These are phyloP conservation scores for Sarcophaga bullata DNA, from an alignment of 1,140 invertebrate genomes.

Conservation along the genomic window DNA sequence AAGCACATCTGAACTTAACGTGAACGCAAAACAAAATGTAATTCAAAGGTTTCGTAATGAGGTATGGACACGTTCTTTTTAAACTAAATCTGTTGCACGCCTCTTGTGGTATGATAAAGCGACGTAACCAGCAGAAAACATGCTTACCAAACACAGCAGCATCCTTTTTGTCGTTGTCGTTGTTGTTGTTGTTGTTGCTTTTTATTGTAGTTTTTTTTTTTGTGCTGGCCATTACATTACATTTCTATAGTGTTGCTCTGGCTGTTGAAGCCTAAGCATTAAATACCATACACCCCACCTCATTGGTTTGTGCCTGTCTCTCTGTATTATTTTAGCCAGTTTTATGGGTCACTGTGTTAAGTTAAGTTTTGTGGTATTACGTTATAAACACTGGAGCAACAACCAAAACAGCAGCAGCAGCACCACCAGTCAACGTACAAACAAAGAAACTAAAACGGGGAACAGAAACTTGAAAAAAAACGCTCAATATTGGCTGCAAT, in stretches of 20 bases:
- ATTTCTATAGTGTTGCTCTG: no score
- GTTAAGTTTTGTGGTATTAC: constrained; percentile 23
- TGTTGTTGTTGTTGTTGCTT: constrained; percentile 9
- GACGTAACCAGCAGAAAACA: no score
- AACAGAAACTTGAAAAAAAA: not conserved
- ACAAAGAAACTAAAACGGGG: no score
- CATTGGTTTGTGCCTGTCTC: not conserved
- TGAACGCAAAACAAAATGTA: not conserved
- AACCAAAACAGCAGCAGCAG: not conserved
- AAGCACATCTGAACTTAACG: no score
- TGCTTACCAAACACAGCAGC: not conserved
- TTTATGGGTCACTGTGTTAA: constrained; percentile 34
- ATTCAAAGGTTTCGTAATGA: constrained; percentile 14
- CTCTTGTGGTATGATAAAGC: not conserved
- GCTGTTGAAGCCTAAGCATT: no score
- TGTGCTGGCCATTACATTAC: no score
- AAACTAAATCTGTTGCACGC: constrained; percentile 10
- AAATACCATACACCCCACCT: no score
- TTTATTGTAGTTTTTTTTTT: no score
- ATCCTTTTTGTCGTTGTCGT: not conserved
- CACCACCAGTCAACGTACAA: not conserved
- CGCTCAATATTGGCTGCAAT: no score
- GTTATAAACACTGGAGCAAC: not conserved
- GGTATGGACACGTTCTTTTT: not conserved
- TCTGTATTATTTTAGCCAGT: not conserved